Percentiles rank a stretch among this genome's conserved stretches.
phyloP scores from a whole-genome alignment of 2,797 vertebrate species.

The Hypotaenidia okinawae region DNA sequence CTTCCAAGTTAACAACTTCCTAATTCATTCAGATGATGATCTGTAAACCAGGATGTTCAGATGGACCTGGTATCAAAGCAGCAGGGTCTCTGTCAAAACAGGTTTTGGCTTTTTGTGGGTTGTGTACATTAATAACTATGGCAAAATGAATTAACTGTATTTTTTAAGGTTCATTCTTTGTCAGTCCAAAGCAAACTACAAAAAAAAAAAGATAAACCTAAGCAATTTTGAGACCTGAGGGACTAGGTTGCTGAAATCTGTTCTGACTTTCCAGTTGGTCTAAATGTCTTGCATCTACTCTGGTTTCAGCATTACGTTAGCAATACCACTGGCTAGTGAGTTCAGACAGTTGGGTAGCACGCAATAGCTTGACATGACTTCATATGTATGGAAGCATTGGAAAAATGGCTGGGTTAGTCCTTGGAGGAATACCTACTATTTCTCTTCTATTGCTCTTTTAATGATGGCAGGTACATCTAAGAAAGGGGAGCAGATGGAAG shows the following conservation, averaged over 20 bases:
- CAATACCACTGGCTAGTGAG: neutral
- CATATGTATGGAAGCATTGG: neutral
- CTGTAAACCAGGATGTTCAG: neutral
- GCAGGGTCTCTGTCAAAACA: neutral
- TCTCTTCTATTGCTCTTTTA: neutral
- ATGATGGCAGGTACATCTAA: neutral
- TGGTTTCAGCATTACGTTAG: neutral
- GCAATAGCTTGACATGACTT: neutral
- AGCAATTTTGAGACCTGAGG: neutral
- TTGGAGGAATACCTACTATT: neutral
- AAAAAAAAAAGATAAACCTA: neutral
- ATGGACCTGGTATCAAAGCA: neutral
- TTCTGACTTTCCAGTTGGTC: neutral
- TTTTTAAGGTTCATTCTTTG: neutral
- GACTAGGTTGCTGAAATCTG: neutral
- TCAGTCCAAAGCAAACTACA: neutral
- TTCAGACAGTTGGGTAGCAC: neutral
- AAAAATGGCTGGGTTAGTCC: neutral
- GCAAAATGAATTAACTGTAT: neutral
- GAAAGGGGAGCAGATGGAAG: neutral
- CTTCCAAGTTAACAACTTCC: neutral
- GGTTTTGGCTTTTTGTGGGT: neutral
- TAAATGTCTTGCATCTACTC: neutral
- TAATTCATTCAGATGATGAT: neutral
- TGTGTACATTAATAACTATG: neutral